These are phyloP conservation scores for Meteorus colon DNA, from an alignment of 2,888 invertebrate genomes.

Conservation along the genomic window DNA sequence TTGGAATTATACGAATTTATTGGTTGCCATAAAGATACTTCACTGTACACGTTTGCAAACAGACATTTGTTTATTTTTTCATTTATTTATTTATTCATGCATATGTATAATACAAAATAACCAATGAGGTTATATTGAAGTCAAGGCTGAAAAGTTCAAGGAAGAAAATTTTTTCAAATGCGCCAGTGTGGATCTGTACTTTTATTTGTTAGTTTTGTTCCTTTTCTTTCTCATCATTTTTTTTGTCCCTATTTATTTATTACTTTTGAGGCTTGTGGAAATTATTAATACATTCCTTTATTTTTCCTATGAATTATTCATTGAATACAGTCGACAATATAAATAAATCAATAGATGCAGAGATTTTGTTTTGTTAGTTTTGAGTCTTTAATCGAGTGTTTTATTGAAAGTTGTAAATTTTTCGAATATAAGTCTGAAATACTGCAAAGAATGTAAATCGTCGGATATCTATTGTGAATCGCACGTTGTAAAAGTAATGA, in stretches of 20 bases:
- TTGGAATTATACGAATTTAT: background rate
- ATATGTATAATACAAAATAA: background rate
- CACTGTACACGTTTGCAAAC: background rate
- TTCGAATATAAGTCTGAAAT: too few species aligned
- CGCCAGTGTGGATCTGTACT: background rate
- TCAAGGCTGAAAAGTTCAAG: constrained; percentile 3
- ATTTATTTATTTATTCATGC: too few species aligned
- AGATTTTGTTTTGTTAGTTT: too few species aligned
- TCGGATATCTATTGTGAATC: too few species aligned
- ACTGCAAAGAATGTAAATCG: too few species aligned
- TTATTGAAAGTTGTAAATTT: too few species aligned
- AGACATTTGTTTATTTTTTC: background rate
- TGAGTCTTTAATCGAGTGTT: too few species aligned
- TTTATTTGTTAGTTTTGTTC: background rate
- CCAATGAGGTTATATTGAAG: background rate
- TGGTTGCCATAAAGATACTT: background rate
- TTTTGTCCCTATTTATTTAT: background rate
- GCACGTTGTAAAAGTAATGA: too few species aligned
- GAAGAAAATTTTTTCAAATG: background rate
- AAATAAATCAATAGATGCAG: too few species aligned
- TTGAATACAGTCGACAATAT: too few species aligned
- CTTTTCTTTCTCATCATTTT: background rate
- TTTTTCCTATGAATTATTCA: too few species aligned
- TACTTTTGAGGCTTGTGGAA: background rate
- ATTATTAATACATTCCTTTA: too few species aligned